Evolutionary conservation across 2,113 vertebrate species (phyloP), one percentile per base, ranked within the genome.

Genomic region (Ptyas mucosa): DNA sequence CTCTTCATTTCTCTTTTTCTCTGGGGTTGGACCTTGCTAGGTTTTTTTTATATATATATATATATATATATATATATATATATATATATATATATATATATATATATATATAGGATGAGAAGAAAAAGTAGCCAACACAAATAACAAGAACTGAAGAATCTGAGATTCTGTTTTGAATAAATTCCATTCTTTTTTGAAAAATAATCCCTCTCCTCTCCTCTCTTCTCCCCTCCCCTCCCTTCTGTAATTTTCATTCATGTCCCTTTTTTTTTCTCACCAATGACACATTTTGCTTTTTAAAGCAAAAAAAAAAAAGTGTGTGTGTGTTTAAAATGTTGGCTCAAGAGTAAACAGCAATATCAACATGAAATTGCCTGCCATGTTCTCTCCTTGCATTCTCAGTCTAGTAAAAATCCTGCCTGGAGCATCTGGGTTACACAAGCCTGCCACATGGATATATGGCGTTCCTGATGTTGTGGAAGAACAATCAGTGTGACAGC

Each of bases 1-100:
- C n/a, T 57, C 8, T 90, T 90, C 39, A 90, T 94, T 93, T 94
- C 88, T 87, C 46, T 34, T 91, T 39, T 34, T 85, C 75, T 94
- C 54, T 61, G 0, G 23, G 18, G 39, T 53, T 64, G 54, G 54
- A 86, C 26, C 61, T 88, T 88, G 46, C 26, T 34, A 52, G 12
- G 1, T 86, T 92, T 69, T 69, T 61, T 69, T 61, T n/a, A n/a
- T n/a, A n/a, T n/a, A n/a, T n/a, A n/a, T n/a, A n/a, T n/a, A n/a
- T n/a, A n/a, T n/a, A n/a, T n/a, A n/a, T n/a, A n/a, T n/a, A n/a
- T n/a, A n/a, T n/a, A n/a, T n/a, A n/a, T n/a, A n/a, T n/a, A n/a
- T n/a, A n/a, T n/a, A n/a, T n/a, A n/a, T n/a, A n/a, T n/a, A n/a
- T n/a, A n/a, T n/a, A n/a, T n/a, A n/a, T n/a, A n/a, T n/a, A n/a